phyloP scores from a whole-genome alignment of 2,888 invertebrate genomes.

The Cheilosia impressa region DNA sequence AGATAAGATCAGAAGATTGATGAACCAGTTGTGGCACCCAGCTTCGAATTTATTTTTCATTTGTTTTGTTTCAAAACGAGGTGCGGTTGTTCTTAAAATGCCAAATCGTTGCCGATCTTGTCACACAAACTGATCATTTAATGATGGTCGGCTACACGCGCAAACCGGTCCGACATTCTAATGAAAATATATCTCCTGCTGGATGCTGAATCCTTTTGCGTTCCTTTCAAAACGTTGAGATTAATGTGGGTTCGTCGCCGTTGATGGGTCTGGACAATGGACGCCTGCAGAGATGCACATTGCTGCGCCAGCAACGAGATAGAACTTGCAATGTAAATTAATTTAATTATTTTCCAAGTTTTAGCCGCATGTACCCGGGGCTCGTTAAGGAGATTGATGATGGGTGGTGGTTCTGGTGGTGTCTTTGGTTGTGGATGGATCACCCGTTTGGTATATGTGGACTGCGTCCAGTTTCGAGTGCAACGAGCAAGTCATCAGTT shows the following conservation, averaged over 20 bases:
- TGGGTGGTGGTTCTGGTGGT: conserved; percentile 11
- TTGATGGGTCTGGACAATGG: conserved; percentile 33
- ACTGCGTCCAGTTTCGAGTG: background rate
- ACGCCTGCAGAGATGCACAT: conserved; percentile 53
- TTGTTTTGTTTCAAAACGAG: background rate
- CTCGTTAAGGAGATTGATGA: conserved; percentile 58
- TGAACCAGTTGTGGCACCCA: conserved; percentile 25
- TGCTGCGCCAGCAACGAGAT: background rate
- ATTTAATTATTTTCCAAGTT: conserved; percentile 56
- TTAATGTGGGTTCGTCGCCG: conserved; percentile 40
- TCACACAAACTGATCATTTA: conserved; percentile 64
- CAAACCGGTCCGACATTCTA: conserved; percentile 51
- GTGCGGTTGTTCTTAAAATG: conserved; percentile 21
- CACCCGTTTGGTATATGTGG: conserved; percentile 25
- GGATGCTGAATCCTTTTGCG: conserved; percentile 32
- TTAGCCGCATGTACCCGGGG: conserved; percentile 27
- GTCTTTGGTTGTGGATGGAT: background rate
- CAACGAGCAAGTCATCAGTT: conserved; percentile 25
- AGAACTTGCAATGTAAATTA: conserved; percentile 48
- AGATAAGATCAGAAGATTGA: conserved; percentile 55
- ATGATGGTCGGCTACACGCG: conserved; percentile 22
- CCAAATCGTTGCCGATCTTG: conserved; percentile 55
- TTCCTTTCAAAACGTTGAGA: conserved; percentile 31
- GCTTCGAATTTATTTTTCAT: conserved; percentile 32
- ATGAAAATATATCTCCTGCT: conserved; percentile 35